Base-by-base conservation (phyloP, 2,113 vertebrate genomes). In the Typhlomys cinereus region DNA sequence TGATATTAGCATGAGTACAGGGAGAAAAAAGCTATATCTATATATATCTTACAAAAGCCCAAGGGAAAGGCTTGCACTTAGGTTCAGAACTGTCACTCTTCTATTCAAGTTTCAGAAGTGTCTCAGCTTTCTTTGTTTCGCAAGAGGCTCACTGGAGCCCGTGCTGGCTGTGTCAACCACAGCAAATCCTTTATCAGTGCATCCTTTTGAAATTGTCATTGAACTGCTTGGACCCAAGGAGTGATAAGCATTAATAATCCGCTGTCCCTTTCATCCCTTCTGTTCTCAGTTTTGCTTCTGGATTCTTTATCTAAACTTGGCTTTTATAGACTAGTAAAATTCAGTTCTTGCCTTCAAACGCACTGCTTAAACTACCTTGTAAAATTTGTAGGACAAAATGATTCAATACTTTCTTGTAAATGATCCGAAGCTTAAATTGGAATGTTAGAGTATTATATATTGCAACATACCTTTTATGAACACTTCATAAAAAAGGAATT, bases 201-300 rank as follows among this genome's bases (percentile, higher is more conserved):
- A 94, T 95, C 94, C 97, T 96, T 98, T 97, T 97, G 95, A 98
- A 98, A 96, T 89, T 95, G 97, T 97, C 97, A 97, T 93, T 97
- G 98, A 97, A 97, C 93, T 96, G 66, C 84, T 92, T 79, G 96
- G 95, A 96, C 97, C 95, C 96, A 94, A 97, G 96, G 67, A 97
- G 86, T 94, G 97, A 98, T 97, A 97, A 98, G 97, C 96, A 96
- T 96, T 97, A 97, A 94, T 97, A 97, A 97, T 82, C 92, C 78
- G 8, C 0, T 93, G 87, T 95, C 95, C 92, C 88, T 97, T 98
- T 96, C 93, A 96, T 97, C 94, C 95, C 57, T 76, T 57, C 82
- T 92, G 94, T 75, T 95, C 88, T 89, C 59, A 79, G 54, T 83
- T 97, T 96, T 95, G 94, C 96, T 95, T 93, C 93, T 84, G 64